A percentile compares a stretch with the other conserved stretches of the same genome.
phyloP scores from a whole-genome alignment of 1,140 invertebrate genomes.

The Drosophila saltans region DNA sequence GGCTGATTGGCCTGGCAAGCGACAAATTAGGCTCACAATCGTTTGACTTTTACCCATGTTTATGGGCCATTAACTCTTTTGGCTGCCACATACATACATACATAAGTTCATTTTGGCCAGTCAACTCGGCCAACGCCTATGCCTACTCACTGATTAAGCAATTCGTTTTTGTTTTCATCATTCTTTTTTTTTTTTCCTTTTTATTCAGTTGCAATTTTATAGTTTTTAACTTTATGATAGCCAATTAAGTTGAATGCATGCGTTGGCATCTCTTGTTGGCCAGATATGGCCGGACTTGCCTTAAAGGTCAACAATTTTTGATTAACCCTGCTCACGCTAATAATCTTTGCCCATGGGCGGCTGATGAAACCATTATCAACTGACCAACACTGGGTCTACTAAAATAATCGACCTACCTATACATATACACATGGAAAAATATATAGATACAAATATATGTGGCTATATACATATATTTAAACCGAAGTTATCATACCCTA shows the following conservation, averaged over 20 bases:
- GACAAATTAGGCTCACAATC: conserved; percentile 76
- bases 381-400: conserved; percentile 35
- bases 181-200: background rate
- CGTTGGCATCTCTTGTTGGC: conserved; percentile 45
- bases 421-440: too few species aligned
- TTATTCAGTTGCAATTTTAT: background rate
- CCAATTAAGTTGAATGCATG: conserved; percentile 74
- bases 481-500: conserved; percentile 43
- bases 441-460: too few species aligned
- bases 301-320: conserved; percentile 72
- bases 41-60: conserved; percentile 74
- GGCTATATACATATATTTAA: background rate
- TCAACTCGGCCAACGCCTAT: conserved; percentile 55
- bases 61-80: conserved; percentile 66
- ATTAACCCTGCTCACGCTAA: conserved; percentile 70
- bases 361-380: conserved; percentile 67
- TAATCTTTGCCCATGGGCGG: conserved; percentile 39
- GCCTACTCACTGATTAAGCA: conserved; percentile 59
- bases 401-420: background rate
- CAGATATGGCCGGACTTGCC: conserved; percentile 24
- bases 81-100: conserved; percentile 42
- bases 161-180: conserved; percentile 40
- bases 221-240: conserved; percentile 61
- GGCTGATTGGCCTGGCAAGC: conserved; percentile 69
- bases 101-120: conserved; percentile 48